These are phyloP conservation scores for Apeltes quadracus DNA, from an alignment of 2,113 vertebrate species.

Conservation along the genomic window DNA sequence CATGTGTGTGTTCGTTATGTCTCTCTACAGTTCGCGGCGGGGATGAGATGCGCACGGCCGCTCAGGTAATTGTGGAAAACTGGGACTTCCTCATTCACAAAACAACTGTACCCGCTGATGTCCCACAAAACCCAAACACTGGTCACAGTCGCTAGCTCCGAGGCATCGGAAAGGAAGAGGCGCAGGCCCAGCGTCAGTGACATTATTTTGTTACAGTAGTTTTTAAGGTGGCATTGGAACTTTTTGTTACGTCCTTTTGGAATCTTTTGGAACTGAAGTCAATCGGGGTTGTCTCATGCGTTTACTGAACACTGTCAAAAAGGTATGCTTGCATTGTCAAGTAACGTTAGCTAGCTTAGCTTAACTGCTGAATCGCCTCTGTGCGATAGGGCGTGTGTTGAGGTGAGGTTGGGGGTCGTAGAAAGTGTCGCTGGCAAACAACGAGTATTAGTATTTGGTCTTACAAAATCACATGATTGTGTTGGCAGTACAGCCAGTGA, in stretches of 20 bases:
- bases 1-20: slow-evolving; percentile 31
- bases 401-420: slow-evolving; percentile 71
- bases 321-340: slow-evolving; percentile 56
- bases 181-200: slow-evolving; percentile 44
- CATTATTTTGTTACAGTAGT: slow-evolving; percentile 7
- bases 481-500: fast-evolving
- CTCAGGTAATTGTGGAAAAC: neutral
- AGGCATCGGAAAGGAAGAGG: slow-evolving; percentile 44
- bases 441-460: neutral
- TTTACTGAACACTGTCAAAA: slow-evolving; percentile 45
- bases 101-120: slow-evolving; percentile 49
- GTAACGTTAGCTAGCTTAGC: slow-evolving; percentile 56
- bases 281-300: slow-evolving; percentile 31
- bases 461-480: neutral
- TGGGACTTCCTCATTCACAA: slow-evolving; percentile 31
- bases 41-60: neutral
- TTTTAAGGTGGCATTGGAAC: neutral
- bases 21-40: slow-evolving; percentile 14
- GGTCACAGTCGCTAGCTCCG: slow-evolving; percentile 63
- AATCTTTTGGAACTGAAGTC: slow-evolving; percentile 8
- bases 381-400: slow-evolving; percentile 65
- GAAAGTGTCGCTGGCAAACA: slow-evolving; percentile 37
- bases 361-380: slow-evolving; percentile 49
- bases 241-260: neutral
- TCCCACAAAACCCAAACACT: slow-evolving; percentile 71